Evolutionary conservation across 53 echinoderm and acorn worm genomes (phyloP).

Genomic region (Apostichopus leukothele): DNA sequence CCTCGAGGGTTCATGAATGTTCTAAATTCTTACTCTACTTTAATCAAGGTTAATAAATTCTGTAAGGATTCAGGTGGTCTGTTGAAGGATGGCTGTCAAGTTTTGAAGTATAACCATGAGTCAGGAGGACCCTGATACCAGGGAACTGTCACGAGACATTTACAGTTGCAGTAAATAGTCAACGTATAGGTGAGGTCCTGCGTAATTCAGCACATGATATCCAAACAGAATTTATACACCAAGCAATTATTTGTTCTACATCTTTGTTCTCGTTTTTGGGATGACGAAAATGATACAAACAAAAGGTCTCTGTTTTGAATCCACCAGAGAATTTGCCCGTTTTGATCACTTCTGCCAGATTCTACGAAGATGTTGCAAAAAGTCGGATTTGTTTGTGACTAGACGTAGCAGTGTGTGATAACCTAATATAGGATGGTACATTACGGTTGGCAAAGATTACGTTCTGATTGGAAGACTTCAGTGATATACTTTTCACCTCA

Average conservation of each 20-base stretch:
- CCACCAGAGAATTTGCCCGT: neutral
- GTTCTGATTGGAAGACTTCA: too few relatives aligned
- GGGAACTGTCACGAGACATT: too few relatives aligned
- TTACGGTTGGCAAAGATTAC: too few relatives aligned
- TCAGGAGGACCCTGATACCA: neutral
- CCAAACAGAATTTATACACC: too few relatives aligned
- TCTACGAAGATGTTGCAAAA: neutral
- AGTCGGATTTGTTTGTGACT: neutral
- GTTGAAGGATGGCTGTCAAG: neutral
- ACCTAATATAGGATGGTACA: too few relatives aligned
- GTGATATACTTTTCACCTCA: too few relatives aligned
- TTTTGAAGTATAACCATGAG: neutral
- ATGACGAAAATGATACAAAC: neutral
- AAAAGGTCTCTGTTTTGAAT: neutral
- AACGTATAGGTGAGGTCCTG: too few relatives aligned
- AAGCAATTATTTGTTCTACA: too few relatives aligned
- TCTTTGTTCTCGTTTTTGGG: too few relatives aligned
- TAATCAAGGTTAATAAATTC: constrained; percentile 33
- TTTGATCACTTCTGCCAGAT: neutral
- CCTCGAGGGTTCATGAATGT: constrained; percentile 34
- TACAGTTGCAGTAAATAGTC: too few relatives aligned
- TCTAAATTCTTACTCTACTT: constrained; percentile 43
- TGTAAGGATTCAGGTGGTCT: constrained; percentile 21
- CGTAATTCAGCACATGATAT: too few relatives aligned
- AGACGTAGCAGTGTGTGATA: neutral